A percentile compares a stretch with the other conserved stretches of the same genome.
Evolutionary conservation across 1,140 invertebrate species (phyloP).

Genomic region (Phocides pigmalion): DNA sequence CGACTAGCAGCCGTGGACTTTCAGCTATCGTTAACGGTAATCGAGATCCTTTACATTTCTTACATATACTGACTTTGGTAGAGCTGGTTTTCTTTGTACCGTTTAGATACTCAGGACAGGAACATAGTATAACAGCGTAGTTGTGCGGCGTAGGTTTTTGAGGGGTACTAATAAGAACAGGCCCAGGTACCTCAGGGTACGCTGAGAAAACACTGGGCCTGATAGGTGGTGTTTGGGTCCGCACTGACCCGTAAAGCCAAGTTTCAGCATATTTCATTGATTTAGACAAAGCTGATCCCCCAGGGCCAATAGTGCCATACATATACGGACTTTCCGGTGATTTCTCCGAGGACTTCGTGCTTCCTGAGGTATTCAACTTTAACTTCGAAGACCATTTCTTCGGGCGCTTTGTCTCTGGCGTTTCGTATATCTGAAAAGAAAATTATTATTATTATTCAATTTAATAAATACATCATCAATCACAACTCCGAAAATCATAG

Average conservation of each 20-base stretch:
- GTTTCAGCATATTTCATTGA: slow-evolving; percentile 93
- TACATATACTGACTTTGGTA: slow-evolving; percentile 89
- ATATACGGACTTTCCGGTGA: slow-evolving; percentile 76
- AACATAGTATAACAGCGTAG: slow-evolving; percentile 89
- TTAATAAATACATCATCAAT: too few relatives aligned
- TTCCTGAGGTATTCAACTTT: slow-evolving; percentile 75
- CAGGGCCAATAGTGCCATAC: slow-evolving; percentile 78
- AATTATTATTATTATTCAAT: too few relatives aligned
- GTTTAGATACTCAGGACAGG: slow-evolving; percentile 89
- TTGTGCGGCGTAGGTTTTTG: slow-evolving; percentile 82
- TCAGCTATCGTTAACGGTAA: slow-evolving; percentile 85
- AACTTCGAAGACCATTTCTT: slow-evolving; percentile 81
- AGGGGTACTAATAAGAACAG: slow-evolving; percentile 81
- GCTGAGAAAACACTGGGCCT: slow-evolving; percentile 80
- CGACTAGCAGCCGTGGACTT: slow-evolving; percentile 82
- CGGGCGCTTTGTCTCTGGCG: slow-evolving; percentile 63
- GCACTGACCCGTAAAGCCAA: slow-evolving; percentile 91
- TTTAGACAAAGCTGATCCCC: slow-evolving; percentile 87
- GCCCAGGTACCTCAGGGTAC: slow-evolving; percentile 84
- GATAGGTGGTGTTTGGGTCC: slow-evolving; percentile 85
- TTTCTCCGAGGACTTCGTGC: slow-evolving; percentile 73
- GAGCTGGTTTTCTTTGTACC: slow-evolving; percentile 88
- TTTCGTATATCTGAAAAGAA: slow-evolving; percentile 74
- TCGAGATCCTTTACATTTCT: slow-evolving; percentile 91
- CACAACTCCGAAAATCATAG: too few relatives aligned